Evolutionary conservation across 2,113 vertebrate species (phyloP), one percentile per base, ranked within the genome.

Genomic region (Proteles cristata): DNA sequence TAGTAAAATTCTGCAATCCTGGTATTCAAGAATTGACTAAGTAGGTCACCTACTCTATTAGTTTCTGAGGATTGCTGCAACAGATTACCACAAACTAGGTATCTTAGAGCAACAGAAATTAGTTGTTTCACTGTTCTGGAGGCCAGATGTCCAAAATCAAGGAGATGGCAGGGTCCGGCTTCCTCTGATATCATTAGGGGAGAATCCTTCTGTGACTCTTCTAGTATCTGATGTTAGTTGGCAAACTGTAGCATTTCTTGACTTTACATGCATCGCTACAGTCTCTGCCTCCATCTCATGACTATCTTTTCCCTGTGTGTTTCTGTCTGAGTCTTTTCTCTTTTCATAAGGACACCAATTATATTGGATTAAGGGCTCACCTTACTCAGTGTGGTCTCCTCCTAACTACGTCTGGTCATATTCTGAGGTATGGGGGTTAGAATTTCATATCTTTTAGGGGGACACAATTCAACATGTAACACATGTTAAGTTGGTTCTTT

Each of bases 21-120:
- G 31, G 17, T 89, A 48, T 81, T 63, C 21, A 66, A 95, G 11
- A 63, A 80, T 90, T 97, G 87, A 73, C 2, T 9, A 88, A 93
- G 31, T 55, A 12, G 1, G 28, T n/a, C 63, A 83, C 53, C 35
- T 58, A 35, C 23, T 80, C 0, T 84, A 53, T 93, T 84, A 11
- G 31, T 71, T 93, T 71, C 35, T 68, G 63, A 66, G 25, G 33
- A 28, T 28, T 77, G 12, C 45, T 50, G 3, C 43, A 35, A 43
- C 8, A 69, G 66, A 93, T 61, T 19, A 90, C 7, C 23, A 71
- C 15, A 76, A 25, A 63, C 43, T 45, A 9, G 9, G 23, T 93
- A 71, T 69, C 39, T 58, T 74, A 68, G 8, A 31, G 80, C 45
- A 66, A 50, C 11, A 79, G 11, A 63, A 31, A 55, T 89, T 85